These are phyloP conservation scores for Cephalopholis sonnerati DNA, from an alignment of 2,113 vertebrate species.

Conservation along the genomic window DNA sequence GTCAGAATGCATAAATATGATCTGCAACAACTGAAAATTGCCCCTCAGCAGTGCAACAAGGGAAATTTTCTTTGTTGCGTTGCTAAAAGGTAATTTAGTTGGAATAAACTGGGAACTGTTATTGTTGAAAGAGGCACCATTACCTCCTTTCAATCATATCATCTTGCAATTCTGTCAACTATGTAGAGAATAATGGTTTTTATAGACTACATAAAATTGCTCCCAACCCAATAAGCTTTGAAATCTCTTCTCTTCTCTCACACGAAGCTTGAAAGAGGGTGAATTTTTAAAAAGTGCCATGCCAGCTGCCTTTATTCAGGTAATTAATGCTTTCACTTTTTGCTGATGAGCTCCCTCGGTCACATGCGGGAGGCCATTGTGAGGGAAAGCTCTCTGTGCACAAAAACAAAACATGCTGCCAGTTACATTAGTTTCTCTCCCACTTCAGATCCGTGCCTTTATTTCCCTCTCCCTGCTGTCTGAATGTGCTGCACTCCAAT, in stretches of 20 bases:
- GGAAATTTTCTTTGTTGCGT: slow-evolving; percentile 31
- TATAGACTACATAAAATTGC: slow-evolving; percentile 42
- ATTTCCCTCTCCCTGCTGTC: slow-evolving; percentile 24
- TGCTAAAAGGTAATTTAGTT: slow-evolving; percentile 42
- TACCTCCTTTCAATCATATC: slow-evolving; percentile 54
- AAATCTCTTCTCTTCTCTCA: slow-evolving; percentile 36
- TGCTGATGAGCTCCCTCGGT: slow-evolving; percentile 60
- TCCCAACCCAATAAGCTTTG: slow-evolving; percentile 31
- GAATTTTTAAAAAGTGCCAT: slow-evolving; percentile 42
- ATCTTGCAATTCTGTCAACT: slow-evolving; percentile 33
- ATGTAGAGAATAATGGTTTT: slow-evolving; percentile 50
- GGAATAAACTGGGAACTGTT: slow-evolving; percentile 60
- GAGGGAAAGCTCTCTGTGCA: slow-evolving; percentile 29
- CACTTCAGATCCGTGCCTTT: slow-evolving; percentile 25
- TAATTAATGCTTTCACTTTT: slow-evolving; percentile 72
- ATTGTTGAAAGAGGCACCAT: slow-evolving; percentile 60
- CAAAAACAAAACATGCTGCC: slow-evolving; percentile 53
- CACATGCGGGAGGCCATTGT: slow-evolving; percentile 50
- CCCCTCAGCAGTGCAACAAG: slow-evolving; percentile 34
- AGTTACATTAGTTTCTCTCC: slow-evolving; percentile 53
- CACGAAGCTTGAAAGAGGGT: slow-evolving; percentile 22
- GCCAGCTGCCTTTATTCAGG: slow-evolving; percentile 66
- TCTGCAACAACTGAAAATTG: slow-evolving; percentile 49
- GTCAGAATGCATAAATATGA: slow-evolving; percentile 29
- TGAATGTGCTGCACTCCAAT: slow-evolving; percentile 13